Evolutionary conservation across 2,797 vertebrate genomes (phyloP), one percentile per base, ranked within the genome.

Genomic region (Manis crassicaudata): DNA sequence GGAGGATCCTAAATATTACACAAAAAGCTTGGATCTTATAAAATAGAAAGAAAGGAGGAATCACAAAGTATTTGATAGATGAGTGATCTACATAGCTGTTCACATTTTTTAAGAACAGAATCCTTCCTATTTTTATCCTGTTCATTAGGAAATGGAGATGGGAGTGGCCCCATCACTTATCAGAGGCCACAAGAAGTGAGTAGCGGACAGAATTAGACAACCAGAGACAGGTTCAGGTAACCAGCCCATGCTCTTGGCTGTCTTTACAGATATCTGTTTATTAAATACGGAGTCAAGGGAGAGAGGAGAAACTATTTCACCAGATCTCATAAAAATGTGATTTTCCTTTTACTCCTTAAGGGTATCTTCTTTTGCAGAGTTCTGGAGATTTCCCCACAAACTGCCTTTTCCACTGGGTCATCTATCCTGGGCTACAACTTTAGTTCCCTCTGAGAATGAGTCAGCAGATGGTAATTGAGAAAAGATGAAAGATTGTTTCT

Each of bases 381-480:
- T 88, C 87, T 84, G 27, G 72, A 56, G 35, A 60, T n/a, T 37
- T 81, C 52, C 13, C 25, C 50, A 20, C 35, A 60, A 94, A 17
- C 70, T 70, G 4, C 46, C 54, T 68, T 92, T 96, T 94, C 52
- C 63, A 56, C 7, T 43, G 77, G 56, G 52, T 75, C 54, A 9
- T 73, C 63, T 72, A 27, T 87, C 81, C 89, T 81, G 56, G 80
- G 43, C 60, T 81, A 62, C 40, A 60, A 20, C 12, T 40, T 76
- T 40, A 86, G 58, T 90, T 93, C 84, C 75, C 92, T 96, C 88
- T 54, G 83, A 97, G 84, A 97, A 94, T 95, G 84, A 95, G 73
- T 95, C 91, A 96, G 37, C 50, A 96, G 67, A 77, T 70, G 54
- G 32, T 52, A 63, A 88, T 6, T 84, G 65, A 90, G 90, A 92